phyloP scores from a whole-genome alignment of 2,888 invertebrate species.

The Drosophila nigritarsus region DNA sequence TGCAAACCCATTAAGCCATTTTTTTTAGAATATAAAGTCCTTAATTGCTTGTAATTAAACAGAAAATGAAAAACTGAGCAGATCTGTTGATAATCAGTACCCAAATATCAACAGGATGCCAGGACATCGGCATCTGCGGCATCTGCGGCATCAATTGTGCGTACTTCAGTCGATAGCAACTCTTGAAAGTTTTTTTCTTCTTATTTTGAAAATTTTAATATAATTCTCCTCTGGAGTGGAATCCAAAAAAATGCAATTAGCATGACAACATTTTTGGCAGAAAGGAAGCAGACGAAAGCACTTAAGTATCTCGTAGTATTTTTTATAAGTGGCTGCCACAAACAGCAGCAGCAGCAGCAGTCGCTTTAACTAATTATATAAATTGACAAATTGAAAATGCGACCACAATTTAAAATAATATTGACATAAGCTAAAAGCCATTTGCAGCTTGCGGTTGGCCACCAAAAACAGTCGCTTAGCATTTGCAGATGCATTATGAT shows the following conservation, averaged over 20 bases:
- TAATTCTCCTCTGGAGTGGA: slow-evolving; percentile 28
- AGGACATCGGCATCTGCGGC: slow-evolving; percentile 19
- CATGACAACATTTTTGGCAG: slow-evolving; percentile 37
- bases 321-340: slow-evolving; percentile 6
- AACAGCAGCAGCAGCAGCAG: background rate
- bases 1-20: background rate
- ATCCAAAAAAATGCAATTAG: slow-evolving; percentile 65
- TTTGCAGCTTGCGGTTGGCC: slow-evolving; percentile 28
- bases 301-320: slow-evolving; percentile 25
- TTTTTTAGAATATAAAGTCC: background rate
- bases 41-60: slow-evolving; percentile 27
- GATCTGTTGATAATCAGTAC: slow-evolving; percentile 24
- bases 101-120: slow-evolving; percentile 14
- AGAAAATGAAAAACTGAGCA: background rate
- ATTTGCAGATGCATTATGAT: slow-evolving; percentile 6
- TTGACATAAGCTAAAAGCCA: slow-evolving; percentile 45
- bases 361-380: slow-evolving; percentile 19
- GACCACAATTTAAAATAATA: slow-evolving; percentile 52
- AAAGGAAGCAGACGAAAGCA: slow-evolving; percentile 4
- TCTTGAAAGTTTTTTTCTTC: slow-evolving; percentile 22
- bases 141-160: slow-evolving; percentile 11
- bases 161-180: slow-evolving; percentile 39
- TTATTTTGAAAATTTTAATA: slow-evolving; percentile 47
- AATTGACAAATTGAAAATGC: slow-evolving; percentile 40
- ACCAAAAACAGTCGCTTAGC: slow-evolving; percentile 24